Evolutionary conservation across 2,888 invertebrate species (phyloP).

Genomic region (Chrysolina americana): DNA sequence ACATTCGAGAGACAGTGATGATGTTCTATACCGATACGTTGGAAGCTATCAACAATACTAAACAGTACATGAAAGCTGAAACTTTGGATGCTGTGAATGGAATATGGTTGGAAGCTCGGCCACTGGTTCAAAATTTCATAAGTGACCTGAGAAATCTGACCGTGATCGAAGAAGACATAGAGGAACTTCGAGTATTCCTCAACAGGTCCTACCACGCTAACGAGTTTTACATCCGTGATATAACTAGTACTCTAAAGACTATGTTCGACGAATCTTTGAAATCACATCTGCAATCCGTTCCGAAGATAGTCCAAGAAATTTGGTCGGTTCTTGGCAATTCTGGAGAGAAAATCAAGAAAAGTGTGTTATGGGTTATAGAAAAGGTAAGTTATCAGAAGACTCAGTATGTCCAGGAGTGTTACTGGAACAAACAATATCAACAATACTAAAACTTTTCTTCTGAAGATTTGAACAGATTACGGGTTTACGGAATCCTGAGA

Average conservation of each 20-base stretch:
- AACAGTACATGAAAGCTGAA: constrained; percentile 80
- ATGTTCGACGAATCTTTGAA: constrained; percentile 84
- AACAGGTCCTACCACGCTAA: constrained; percentile 86
- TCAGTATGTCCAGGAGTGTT: no score
- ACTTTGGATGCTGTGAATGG: constrained; percentile 77
- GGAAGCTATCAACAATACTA: constrained; percentile 76
- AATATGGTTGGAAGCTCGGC: constrained; percentile 84
- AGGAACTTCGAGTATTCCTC: constrained; percentile 78
- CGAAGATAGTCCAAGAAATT: constrained; percentile 85
- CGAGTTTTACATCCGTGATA: constrained; percentile 87
- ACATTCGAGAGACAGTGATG: constrained; percentile 67
- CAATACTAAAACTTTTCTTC: no score
- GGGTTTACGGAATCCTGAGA: no score
- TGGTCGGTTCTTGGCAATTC: constrained; percentile 91
- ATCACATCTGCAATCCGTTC: constrained; percentile 83
- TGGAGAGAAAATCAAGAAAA: constrained; percentile 83
- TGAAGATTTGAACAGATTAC: no score
- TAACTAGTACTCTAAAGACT: constrained; percentile 79
- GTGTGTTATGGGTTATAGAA: constrained; percentile 82
- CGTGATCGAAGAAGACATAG: constrained; percentile 81
- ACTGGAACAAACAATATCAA: no score
- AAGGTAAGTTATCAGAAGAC: constrained; percentile 67
- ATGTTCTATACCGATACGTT: constrained; percentile 71
- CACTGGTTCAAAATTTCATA: constrained; percentile 78
- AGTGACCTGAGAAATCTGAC: constrained; percentile 81